phyloP scores from a whole-genome alignment of 2,113 vertebrate species.

The Esox niger region DNA sequence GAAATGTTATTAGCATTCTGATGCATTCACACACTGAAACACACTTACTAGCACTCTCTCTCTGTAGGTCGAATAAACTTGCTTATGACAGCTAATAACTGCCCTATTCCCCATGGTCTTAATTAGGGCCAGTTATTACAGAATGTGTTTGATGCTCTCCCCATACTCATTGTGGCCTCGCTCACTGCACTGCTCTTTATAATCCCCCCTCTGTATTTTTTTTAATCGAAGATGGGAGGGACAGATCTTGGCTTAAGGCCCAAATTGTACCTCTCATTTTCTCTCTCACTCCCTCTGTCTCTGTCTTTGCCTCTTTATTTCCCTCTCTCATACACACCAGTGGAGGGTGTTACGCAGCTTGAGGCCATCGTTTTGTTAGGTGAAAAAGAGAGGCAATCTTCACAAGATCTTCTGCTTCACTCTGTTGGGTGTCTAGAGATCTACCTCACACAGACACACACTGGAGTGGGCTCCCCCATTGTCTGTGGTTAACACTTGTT shows the following conservation, averaged over 20 bases:
- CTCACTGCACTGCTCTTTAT: too few species aligned
- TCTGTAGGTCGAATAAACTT: conserved; percentile 59
- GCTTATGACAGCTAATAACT: conserved; percentile 73
- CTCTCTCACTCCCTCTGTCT: too few species aligned
- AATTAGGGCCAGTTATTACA: conserved; percentile 67
- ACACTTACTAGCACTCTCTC: conserved; percentile 20
- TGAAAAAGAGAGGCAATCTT: conserved; percentile 37
- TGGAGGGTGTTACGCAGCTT: conserved; percentile 31
- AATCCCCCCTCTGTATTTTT: too few species aligned
- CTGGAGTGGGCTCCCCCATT: not conserved
- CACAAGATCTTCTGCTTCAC: conserved; percentile 29
- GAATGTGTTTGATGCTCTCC: conserved; percentile 51
- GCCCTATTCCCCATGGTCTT: conserved; percentile 60
- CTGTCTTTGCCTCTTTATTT: too few species aligned
- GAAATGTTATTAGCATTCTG: conserved; percentile 27
- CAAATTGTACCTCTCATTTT: too few species aligned
- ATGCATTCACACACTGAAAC: not conserved
- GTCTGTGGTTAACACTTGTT: too few species aligned
- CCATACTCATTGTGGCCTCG: too few species aligned
- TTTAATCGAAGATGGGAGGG: too few species aligned
- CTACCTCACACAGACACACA: conserved; percentile 20
- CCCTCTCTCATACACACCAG: too few species aligned
- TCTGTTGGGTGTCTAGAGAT: conserved; percentile 36
- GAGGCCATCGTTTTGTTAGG: conserved; percentile 37
- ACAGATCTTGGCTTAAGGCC: too few species aligned